Conservation (phyloP, 1,140 invertebrate genomes). For the Chrysomallon squamiferum region DNA sequence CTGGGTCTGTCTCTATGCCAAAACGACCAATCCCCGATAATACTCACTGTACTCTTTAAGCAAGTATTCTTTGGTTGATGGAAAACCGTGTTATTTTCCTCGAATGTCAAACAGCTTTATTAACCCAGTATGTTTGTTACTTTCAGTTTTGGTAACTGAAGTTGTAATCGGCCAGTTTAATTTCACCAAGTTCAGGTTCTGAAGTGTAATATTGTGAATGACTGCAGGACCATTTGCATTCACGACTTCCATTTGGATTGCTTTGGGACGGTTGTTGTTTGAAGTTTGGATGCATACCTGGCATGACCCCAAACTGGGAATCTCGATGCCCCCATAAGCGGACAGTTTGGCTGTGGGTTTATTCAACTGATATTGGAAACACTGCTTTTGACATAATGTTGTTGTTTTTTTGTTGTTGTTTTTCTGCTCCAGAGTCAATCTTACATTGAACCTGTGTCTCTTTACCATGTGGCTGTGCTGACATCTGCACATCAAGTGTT, state of each 20-base stretch:
- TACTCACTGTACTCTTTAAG: conserved; percentile 16
- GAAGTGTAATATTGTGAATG: background rate
- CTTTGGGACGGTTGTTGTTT: background rate
- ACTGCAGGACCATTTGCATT: background rate
- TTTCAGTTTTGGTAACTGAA: conserved; percentile 2
- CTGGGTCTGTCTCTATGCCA: conserved; percentile 13
- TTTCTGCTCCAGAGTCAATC: no score
- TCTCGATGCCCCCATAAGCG: background rate
- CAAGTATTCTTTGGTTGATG: conserved; percentile 7
- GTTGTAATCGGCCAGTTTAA: background rate
- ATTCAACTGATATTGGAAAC: no score
- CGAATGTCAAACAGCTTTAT: background rate
- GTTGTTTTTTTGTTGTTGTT: no score
- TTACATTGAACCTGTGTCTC: no score
- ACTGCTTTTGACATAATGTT: no score
- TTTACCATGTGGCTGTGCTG: no score
- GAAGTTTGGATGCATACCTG: conserved; percentile 2
- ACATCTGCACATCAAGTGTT: no score
- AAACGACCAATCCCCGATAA: conserved; percentile 19
- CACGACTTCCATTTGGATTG: background rate
- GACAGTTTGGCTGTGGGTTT: no score
- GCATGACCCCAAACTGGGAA: conserved; percentile 1
- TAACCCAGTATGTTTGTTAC: background rate
- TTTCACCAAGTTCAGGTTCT: conserved; percentile 8
- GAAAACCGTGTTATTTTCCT: background rate